Base-by-base conservation (phyloP, 2,888 invertebrate species). In the Tinea trinotella region DNA sequence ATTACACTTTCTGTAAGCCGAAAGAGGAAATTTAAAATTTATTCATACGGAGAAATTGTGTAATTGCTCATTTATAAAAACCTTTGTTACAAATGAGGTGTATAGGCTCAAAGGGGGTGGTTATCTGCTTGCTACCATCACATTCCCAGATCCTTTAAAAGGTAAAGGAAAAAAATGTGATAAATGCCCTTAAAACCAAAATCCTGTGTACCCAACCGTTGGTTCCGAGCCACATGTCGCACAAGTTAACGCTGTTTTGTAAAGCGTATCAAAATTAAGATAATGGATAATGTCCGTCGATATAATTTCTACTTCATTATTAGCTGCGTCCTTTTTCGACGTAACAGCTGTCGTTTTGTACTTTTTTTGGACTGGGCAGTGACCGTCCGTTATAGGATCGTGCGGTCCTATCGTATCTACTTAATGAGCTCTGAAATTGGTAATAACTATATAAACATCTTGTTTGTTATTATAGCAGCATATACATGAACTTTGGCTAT, bases 261-360 rank as follows among this genome's bases (percentile, higher is more conserved):
- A 73, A 68, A 70, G 72, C 78, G 74, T 82, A 80, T 82, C 79
- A 77, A 75, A 80, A 83, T 83, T 83, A 78, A 83, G 84, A 84
- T 85, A 84, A 83, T 84, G 76, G 71, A 68, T 73, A 74, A 73
- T 78, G 80, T 74, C 79, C 74, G 75, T 70, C 71, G 70, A 71
- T 57, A 57, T 57, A 76, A 76, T 74, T 75, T 71, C 75, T 71
- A 76, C 72, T 76, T 73, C 74, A 76, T 76, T 80, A 74, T 74
- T 73, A 74, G 72, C 70, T 36, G 2, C 18, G 65, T 66, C 70
- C 68, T 67, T 66, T n/a, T 34, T 63, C 62, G 66, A 68, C 72
- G 52, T 12, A 62, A 57, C 71, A 83, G 74, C 81, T 82, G 82
- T 77, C 74, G 72, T 67, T 67, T 75, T 75, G 71, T 74, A 68